Percentiles rank a stretch among this genome's conserved stretches.
phyloP scores from a whole-genome alignment of 2,888 invertebrate genomes.

The Erpobdella octoculata region DNA sequence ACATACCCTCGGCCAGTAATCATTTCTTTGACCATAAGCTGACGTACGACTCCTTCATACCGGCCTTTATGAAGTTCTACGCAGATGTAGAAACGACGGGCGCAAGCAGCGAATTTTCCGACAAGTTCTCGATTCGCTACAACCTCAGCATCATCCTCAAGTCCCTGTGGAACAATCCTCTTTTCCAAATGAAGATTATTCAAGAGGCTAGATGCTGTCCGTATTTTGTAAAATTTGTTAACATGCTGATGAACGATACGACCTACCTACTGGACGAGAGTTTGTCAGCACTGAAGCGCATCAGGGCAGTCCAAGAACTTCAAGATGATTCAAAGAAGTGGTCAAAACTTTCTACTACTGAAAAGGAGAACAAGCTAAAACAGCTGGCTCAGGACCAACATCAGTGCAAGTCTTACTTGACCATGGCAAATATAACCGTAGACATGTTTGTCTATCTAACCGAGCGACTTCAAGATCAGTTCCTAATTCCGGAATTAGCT shows the following conservation, averaged over 20 bases:
- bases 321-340: slow-evolving; percentile 66
- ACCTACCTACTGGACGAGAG: slow-evolving; percentile 94
- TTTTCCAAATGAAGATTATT: slow-evolving; percentile 77
- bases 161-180: slow-evolving; percentile 80
- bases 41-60: slow-evolving; percentile 72
- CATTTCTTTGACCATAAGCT: slow-evolving; percentile 80
- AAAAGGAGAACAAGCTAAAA: slow-evolving; percentile 49
- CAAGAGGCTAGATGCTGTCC: slow-evolving; percentile 65
- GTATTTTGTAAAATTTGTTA: slow-evolving; percentile 82
- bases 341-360: slow-evolving; percentile 55
- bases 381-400: slow-evolving; percentile 52
- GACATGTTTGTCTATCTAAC: slow-evolving; percentile 96
- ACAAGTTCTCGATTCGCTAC: slow-evolving; percentile 94
- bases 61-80: slow-evolving; percentile 93
- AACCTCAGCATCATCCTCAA: slow-evolving; percentile 94
- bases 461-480: slow-evolving; percentile 80
- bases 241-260: slow-evolving; percentile 96
- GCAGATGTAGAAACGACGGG: slow-evolving; percentile 95
- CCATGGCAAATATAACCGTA: slow-evolving; percentile 85
- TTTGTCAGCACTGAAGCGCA: slow-evolving; percentile 70
- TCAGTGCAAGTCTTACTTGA: slow-evolving; percentile 66
- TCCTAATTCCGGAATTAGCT: slow-evolving; percentile 79
- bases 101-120: slow-evolving; percentile 94
- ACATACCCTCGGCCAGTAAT: slow-evolving; percentile 58
- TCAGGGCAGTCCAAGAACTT: slow-evolving; percentile 71